Conservation (phyloP, 1,140 invertebrate genomes). For the Vanessa atalanta region DNA sequence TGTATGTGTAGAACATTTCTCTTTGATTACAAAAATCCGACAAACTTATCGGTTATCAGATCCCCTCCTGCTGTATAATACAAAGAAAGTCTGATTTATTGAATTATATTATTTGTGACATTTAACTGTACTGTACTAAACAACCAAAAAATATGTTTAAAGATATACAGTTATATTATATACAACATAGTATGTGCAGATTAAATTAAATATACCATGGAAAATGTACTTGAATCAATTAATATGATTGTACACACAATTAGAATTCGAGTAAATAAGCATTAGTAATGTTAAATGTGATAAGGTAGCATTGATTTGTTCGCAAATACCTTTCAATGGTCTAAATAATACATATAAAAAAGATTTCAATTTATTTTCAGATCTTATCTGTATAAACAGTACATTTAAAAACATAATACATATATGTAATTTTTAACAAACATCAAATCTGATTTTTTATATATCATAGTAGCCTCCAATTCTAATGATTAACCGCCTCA, state of each 20-base stretch:
- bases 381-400: neutral
- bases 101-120: too few relatives aligned
- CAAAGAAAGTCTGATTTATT: too few relatives aligned
- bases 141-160: neutral
- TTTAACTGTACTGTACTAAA: neutral
- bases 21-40: neutral
- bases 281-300: neutral
- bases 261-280: neutral
- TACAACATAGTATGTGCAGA: neutral
- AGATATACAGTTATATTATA: neutral
- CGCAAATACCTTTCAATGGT: neutral
- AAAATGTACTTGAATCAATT: neutral
- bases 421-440: neutral
- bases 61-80: too few relatives aligned
- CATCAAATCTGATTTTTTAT: neutral
- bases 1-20: too few relatives aligned
- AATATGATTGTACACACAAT: neutral
- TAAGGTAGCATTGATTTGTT: neutral
- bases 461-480: constrained; percentile 1
- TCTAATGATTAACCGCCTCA: neutral
- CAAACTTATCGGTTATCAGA: too few relatives aligned
- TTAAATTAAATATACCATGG: neutral
- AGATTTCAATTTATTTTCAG: neutral
- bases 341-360: neutral
- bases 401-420: neutral